phyloP scores from a whole-genome alignment of 2,888 invertebrate species.

The Cheilosia soror region DNA sequence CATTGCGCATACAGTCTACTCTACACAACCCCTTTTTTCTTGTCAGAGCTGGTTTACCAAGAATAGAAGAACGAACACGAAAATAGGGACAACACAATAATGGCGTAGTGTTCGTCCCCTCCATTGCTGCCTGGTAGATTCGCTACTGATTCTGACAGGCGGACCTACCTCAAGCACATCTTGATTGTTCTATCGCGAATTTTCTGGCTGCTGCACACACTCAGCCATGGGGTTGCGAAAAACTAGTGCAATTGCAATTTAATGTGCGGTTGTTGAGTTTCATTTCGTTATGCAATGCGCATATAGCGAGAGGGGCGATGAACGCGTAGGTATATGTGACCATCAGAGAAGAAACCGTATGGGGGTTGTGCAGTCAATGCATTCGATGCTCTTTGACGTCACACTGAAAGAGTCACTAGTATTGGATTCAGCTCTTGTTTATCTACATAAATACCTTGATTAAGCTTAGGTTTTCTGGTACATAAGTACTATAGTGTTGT shows the following conservation, averaged over 20 bases:
- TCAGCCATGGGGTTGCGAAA: conserved; percentile 56
- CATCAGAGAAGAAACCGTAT: neutral
- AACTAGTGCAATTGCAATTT: conserved; percentile 55
- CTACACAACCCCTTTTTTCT: conserved; percentile 46
- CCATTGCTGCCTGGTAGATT: conserved; percentile 1
- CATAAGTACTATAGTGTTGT: no score
- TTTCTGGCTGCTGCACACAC: conserved; percentile 47
- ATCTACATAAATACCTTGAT: no score
- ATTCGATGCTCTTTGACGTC: no score
- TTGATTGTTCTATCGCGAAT: conserved; percentile 61
- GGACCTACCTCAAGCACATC: conserved; percentile 68
- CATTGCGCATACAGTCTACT: conserved; percentile 21
- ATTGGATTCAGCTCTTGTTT: no score
- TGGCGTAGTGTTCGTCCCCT: conserved; percentile 31
- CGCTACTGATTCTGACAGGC: conserved; percentile 16
- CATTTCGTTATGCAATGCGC: conserved; percentile 36
- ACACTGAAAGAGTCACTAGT: no score
- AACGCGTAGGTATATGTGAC: conserved; percentile 9
- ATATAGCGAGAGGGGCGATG: conserved; percentile 34
- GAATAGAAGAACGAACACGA: conserved; percentile 56
- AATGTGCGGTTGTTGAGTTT: conserved; percentile 31
- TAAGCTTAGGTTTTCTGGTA: no score
- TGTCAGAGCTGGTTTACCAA: conserved; percentile 34
- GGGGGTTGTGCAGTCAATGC: conserved; percentile 12
- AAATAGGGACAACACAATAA: conserved; percentile 63